Evolutionary conservation across 1,140 invertebrate genomes (phyloP), one percentile per base, ranked within the genome.

Genomic region (Lepeophtheirus salmonis): DNA sequence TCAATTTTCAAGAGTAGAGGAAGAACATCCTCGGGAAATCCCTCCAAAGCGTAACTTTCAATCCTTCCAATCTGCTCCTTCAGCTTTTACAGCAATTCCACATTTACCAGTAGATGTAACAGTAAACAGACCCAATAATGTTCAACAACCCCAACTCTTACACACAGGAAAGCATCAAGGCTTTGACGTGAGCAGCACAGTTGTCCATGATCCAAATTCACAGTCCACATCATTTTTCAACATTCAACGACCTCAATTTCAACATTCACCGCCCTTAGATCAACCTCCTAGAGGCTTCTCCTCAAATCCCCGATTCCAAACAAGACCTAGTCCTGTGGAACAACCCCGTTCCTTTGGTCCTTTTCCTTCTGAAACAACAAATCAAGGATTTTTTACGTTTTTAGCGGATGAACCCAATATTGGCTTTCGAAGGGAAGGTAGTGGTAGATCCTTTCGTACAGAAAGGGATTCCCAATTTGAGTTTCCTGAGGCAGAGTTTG

Each of bases 161-260:
- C 17, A 18, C 14, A 1, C 4, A 56, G 22, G 21, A 17, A n/a
- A 2, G 2, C 3, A 3, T 60, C 26, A 20, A n/a, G 49, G 18
- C 20, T 50, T 57, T 57, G 23, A 13, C 50, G 59, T 61, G n/a
- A 61, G 49, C 14, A 61, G 20, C 49, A 54, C 49, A 2, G 50
- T 61, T 3, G 22, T 61, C 21, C 59, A 61, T 20, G 59, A 61
- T 26, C 49, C 50, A 18, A 26, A 24, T 14, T 61, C 59, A 21
- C 59, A 61, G 21, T 61, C 59, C n/a, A 55, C 50, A 6, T 61
- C 59, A 16, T 61, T 61, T 21, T 61, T 61, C 49, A 56, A 18
- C 23, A 55, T 61, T 24, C 48, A 61, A 24, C 21, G 48, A 16
- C 59, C 18, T 20, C n/a, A 13, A 16, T n/a, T 23, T 2, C 56